Percentiles rank a stretch among this genome's conserved stretches.
Conservation (phyloP, 2,113 vertebrate genomes). For the Rhinolophus sinicus region DNA sequence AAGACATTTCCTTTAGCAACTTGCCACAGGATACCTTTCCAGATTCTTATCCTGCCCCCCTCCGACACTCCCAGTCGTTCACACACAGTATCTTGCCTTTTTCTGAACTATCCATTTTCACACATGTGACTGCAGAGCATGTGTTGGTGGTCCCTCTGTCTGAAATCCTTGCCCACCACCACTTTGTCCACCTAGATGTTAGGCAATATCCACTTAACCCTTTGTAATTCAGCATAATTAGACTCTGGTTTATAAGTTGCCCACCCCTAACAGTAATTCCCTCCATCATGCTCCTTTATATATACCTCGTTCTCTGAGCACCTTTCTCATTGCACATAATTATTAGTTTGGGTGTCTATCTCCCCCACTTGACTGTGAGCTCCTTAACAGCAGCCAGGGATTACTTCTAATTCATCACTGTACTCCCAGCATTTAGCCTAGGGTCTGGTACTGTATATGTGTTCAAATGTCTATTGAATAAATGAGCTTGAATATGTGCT, state of each 20-base stretch:
- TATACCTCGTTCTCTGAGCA: background rate
- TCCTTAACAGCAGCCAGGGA: conserved; percentile 10
- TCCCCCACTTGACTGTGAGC: background rate
- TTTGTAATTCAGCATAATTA: conserved; percentile 6
- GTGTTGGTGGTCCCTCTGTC: background rate
- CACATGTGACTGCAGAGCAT: background rate
- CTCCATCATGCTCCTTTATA: background rate
- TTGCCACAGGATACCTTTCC: background rate
- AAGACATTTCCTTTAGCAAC: background rate
- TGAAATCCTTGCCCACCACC: background rate
- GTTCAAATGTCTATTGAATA: conserved; percentile 17
- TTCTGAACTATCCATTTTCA: background rate
- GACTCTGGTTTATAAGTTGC: background rate
- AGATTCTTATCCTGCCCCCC: background rate
- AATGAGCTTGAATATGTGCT: conserved; percentile 35
- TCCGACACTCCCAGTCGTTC: background rate
- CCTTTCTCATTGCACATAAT: background rate
- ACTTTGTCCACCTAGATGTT: background rate
- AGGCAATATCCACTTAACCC: background rate
- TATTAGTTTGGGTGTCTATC: conserved; percentile 26
- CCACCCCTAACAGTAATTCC: background rate
- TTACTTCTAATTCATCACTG: conserved; percentile 15
- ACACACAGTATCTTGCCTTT: background rate
- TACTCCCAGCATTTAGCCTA: conserved; percentile 14
- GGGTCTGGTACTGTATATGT: conserved; percentile 3